A percentile compares a stretch with the other conserved stretches of the same genome.
Evolutionary conservation across 2,113 vertebrate genomes (phyloP).

Genomic region (Casuarius casuarius): DNA sequence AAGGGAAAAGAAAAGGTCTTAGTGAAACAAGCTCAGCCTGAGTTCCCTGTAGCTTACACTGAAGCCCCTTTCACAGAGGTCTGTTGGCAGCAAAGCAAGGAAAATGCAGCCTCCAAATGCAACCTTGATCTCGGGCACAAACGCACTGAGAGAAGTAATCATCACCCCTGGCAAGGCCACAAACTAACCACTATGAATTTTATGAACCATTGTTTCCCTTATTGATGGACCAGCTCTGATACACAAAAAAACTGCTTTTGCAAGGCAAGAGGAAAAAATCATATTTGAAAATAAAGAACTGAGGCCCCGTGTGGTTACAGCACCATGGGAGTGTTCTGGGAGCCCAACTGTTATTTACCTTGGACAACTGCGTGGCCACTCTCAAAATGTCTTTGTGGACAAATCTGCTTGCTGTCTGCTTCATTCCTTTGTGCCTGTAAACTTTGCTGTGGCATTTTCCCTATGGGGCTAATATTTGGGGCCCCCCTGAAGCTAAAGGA

Average conservation of each 20-base stretch:
- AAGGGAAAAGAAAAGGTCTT: neutral
- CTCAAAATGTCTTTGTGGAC: neutral
- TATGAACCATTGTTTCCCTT: neutral
- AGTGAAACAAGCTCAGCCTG: neutral
- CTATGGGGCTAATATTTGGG: neutral
- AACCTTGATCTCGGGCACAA: neutral
- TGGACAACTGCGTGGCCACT: neutral
- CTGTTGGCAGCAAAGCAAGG: neutral
- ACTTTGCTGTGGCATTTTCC: neutral
- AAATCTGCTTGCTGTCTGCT: neutral
- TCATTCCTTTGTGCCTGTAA: neutral
- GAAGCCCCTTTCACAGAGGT: neutral
- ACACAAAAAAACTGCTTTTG: constrained; percentile 27
- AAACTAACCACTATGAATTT: neutral
- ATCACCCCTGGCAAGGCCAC: neutral
- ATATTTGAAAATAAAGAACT: neutral
- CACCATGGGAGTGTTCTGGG: neutral
- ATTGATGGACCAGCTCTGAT: neutral
- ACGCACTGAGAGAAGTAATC: neutral
- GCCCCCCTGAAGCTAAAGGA: neutral
- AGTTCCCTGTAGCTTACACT: neutral
- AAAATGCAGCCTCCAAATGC: neutral
- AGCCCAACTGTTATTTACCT: neutral
- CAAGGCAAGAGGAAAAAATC: neutral
- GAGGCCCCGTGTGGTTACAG: rapidly evolving